Evolutionary conservation across 2,113 vertebrate species (phyloP).

Genomic region (Nerophis lumbriciformis): DNA sequence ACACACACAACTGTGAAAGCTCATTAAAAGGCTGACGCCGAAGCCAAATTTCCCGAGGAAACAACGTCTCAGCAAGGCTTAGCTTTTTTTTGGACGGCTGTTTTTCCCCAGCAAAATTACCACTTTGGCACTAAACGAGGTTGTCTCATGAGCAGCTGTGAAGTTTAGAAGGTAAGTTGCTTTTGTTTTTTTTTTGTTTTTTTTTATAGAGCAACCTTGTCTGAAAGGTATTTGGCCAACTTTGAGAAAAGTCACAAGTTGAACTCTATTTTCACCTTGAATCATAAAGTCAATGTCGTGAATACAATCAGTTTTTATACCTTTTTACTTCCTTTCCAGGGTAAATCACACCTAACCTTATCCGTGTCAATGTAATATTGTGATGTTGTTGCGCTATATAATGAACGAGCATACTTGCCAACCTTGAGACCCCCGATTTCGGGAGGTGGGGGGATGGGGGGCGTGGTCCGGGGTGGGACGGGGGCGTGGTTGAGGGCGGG

Average conservation of each 20-base stretch:
- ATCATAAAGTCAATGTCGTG: background rate
- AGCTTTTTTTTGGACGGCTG: background rate
- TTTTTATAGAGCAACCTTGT: conserved; percentile 3
- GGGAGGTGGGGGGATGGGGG: too few species aligned
- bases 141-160: conserved; percentile 3
- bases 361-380: too few species aligned
- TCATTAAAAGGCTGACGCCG: conserved; percentile 32
- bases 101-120: conserved; percentile 7
- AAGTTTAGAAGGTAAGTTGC: conserved; percentile 7
- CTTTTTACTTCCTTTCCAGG: too few species aligned
- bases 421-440: too few species aligned
- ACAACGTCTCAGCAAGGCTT: conserved; percentile 6
- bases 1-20: conserved; percentile 3
- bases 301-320: too few species aligned
- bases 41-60: conserved; percentile 13
- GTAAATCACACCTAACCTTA: too few species aligned
- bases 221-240: conserved; percentile 7
- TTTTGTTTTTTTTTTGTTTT: background rate
- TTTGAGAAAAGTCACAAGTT: background rate
- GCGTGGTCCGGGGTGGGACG: too few species aligned
- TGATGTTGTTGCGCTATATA: too few species aligned
- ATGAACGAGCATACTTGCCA: too few species aligned
- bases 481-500: too few species aligned
- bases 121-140: background rate
- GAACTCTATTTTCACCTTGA: background rate